These are phyloP conservation scores for Otocyon megalotis DNA, from an alignment of 2,113 vertebrate species.

Conservation along the genomic window DNA sequence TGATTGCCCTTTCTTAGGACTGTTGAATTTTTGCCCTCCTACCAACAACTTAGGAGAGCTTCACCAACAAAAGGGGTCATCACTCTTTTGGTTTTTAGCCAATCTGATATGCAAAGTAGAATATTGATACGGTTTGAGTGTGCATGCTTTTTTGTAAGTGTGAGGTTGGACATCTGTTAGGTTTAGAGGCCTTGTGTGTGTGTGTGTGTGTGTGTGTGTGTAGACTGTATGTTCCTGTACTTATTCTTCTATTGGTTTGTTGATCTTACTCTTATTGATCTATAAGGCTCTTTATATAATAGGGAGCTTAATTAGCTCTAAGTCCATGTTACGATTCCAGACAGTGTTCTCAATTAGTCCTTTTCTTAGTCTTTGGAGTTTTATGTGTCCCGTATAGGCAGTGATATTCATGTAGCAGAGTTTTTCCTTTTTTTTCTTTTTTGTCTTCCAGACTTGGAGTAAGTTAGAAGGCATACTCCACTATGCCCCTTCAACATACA, in stretches of 20 bases:
- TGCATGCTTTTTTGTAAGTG: neutral
- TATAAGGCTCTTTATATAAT: neutral
- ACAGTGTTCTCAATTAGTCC: neutral
- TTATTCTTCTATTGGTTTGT: neutral
- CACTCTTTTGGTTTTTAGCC: neutral
- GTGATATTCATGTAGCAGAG: neutral
- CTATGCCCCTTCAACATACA: neutral
- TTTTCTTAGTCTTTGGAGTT: conserved; percentile 14
- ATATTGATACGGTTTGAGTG: neutral
- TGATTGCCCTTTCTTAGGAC: neutral
- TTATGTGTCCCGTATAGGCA: neutral
- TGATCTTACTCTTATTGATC: neutral
- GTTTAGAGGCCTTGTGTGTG: neutral
- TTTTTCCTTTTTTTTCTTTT: conserved; percentile 8
- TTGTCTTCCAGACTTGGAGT: conserved; percentile 16
- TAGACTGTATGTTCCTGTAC: neutral
- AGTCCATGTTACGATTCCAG: neutral
- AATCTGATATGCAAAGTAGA: neutral
- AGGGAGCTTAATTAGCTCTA: neutral
- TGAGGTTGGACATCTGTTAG: neutral
- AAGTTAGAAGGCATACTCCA: neutral
- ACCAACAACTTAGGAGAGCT: neutral
- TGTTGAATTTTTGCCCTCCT: neutral
- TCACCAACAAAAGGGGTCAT: neutral
- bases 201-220: neutral